phyloP scores from a whole-genome alignment of 2,888 invertebrate species.

The Dusona sp. region DNA sequence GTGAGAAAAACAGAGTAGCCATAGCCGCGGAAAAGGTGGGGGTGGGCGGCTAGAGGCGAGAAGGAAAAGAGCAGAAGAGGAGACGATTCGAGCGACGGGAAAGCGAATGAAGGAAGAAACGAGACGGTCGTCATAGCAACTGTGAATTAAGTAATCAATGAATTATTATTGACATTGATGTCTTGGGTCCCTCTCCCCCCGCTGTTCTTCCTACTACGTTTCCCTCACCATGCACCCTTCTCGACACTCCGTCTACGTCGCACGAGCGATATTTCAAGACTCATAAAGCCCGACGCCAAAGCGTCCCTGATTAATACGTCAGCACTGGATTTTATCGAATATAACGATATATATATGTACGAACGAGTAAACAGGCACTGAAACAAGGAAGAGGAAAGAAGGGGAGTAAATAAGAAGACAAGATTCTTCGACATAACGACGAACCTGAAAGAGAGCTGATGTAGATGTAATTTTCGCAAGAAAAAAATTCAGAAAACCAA shows the following conservation, averaged over 20 bases:
- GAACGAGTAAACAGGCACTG: background rate
- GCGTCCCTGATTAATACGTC: conserved; percentile 81
- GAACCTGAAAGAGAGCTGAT: background rate
- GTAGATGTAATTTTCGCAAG: too few relatives aligned
- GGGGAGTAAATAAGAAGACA: background rate
- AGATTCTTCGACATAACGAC: background rate
- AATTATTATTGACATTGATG: conserved; percentile 85
- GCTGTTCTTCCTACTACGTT: conserved; percentile 24
- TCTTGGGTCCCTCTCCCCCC: conserved; percentile 77
- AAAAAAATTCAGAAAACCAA: background rate
- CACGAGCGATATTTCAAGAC: conserved; percentile 78
- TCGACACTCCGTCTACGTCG: conserved; percentile 55
- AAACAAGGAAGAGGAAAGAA: background rate
- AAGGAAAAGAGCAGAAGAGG: conserved; percentile 71
- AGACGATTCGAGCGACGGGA: conserved; percentile 75
- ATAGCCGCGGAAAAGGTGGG: conserved; percentile 64
- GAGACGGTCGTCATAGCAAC: conserved; percentile 83
- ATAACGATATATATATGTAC: conserved; percentile 35
- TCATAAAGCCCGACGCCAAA: conserved; percentile 76
- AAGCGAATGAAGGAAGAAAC: conserved; percentile 72
- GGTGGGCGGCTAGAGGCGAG: conserved; percentile 3
- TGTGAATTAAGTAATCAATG: conserved; percentile 84
- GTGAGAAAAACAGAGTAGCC: conserved; percentile 83
- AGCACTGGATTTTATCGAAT: conserved; percentile 77
- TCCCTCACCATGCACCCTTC: conserved; percentile 44